Evolutionary conservation across 2,888 invertebrate species (phyloP).

Genomic region (Drosophila meridiana): DNA sequence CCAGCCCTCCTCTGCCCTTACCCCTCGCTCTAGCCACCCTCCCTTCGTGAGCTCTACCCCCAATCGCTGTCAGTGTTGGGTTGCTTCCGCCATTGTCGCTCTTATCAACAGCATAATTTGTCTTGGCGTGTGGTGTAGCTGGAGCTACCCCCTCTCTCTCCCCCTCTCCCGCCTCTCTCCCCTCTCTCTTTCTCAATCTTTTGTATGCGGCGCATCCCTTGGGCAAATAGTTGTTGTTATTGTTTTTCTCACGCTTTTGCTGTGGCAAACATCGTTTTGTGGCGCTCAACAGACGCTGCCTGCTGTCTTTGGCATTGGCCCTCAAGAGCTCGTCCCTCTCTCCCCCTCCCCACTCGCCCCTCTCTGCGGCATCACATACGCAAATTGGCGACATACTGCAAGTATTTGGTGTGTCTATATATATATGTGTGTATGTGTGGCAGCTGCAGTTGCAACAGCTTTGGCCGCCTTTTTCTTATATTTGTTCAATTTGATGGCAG

Average conservation of each 20-base stretch:
- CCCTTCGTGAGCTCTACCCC: background rate
- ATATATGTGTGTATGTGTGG: constrained; percentile 15
- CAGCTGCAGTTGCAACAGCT: constrained; percentile 18
- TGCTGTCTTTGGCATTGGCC: constrained; percentile 39
- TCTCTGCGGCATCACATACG: constrained; percentile 40
- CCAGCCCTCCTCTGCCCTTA: background rate
- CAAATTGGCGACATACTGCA: constrained; percentile 58
- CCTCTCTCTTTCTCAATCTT: constrained; percentile 2
- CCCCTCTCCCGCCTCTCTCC: background rate
- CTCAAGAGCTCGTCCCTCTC: constrained; percentile 7
- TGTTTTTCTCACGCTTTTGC: constrained; percentile 55
- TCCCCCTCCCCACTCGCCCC: background rate
- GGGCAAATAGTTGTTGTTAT: constrained; percentile 35
- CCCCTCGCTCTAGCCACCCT: background rate
- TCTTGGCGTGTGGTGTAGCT: constrained; percentile 68
- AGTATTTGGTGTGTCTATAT: constrained; percentile 5
- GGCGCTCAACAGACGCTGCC: constrained; percentile 26
- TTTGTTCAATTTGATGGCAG: constrained; percentile 20
- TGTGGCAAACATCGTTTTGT: constrained; percentile 42
- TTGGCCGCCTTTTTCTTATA: constrained; percentile 4
- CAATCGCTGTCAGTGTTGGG: constrained; percentile 34
- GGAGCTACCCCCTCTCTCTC: background rate
- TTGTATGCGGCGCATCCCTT: constrained; percentile 29
- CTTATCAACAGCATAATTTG: constrained; percentile 80
- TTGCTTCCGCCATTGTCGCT: constrained; percentile 69